phyloP scores from a whole-genome alignment of 2,888 invertebrate species.

The Cepaea hortensis region DNA sequence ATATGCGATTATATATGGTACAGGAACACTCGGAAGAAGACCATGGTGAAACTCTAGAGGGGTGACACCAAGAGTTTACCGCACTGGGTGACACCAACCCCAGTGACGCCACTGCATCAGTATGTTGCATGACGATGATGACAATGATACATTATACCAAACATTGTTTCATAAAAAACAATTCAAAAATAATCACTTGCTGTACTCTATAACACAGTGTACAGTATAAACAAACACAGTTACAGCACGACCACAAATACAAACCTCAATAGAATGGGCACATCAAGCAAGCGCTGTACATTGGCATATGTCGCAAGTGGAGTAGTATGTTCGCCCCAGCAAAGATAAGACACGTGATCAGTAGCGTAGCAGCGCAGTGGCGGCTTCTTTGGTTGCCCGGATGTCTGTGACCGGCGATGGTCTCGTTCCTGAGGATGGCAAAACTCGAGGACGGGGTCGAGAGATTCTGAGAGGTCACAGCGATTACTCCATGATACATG shows the following conservation, averaged over 20 bases:
- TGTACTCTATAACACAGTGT: too few relatives aligned
- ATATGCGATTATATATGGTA: too few relatives aligned
- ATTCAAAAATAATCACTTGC: too few relatives aligned
- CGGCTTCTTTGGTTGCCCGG: background rate
- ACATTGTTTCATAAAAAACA: too few relatives aligned
- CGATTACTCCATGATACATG: slow-evolving; percentile 43
- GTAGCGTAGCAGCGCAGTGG: background rate
- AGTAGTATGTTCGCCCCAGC: slow-evolving; percentile 31
- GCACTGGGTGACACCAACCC: too few relatives aligned
- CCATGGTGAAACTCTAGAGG: too few relatives aligned
- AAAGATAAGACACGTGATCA: slow-evolving; percentile 31
- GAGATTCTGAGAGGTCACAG: slow-evolving; percentile 30
- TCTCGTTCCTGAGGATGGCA: background rate
- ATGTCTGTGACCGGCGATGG: background rate
- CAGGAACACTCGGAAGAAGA: too few relatives aligned
- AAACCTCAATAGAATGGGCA: slow-evolving; percentile 18
- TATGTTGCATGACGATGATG: too few relatives aligned
- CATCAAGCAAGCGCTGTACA: slow-evolving; percentile 2
- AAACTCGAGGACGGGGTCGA: background rate
- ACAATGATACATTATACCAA: too few relatives aligned
- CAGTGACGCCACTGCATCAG: too few relatives aligned
- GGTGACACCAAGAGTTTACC: too few relatives aligned
- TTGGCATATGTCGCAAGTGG: slow-evolving; percentile 26
- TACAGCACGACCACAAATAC: background rate
- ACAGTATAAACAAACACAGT: too few relatives aligned